These are phyloP conservation scores for Ctenoplectra terminalis DNA, from an alignment of 1,140 invertebrate species.

Conservation along the genomic window DNA sequence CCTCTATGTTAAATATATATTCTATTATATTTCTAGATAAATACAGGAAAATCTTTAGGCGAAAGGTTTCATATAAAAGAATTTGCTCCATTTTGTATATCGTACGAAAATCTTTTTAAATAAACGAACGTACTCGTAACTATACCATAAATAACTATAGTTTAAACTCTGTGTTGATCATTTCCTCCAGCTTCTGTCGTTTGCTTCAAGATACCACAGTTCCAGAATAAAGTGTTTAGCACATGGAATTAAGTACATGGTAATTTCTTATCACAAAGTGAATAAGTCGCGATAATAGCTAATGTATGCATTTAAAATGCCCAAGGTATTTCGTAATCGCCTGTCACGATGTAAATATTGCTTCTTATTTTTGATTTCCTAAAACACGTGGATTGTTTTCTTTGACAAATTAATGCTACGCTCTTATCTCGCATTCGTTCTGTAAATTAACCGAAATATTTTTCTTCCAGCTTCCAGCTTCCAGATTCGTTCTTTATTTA, in stretches of 20 bases:
- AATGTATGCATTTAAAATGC: background rate
- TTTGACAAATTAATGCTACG: too few species aligned
- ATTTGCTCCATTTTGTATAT: background rate
- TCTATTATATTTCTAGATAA: background rate
- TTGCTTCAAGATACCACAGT: background rate
- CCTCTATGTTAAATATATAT: background rate
- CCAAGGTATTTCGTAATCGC: slow-evolving; percentile 6
- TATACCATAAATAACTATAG: background rate
- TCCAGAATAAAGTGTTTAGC: background rate
- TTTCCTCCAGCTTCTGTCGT: background rate
- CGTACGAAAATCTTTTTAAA: background rate
- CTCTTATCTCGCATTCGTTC: too few species aligned
- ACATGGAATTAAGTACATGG: background rate
- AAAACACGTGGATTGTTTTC: background rate
- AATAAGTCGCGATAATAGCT: background rate
- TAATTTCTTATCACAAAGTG: slow-evolving; percentile 9
- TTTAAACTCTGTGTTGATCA: too few species aligned
- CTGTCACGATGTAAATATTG: background rate
- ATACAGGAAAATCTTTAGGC: background rate
- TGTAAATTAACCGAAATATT: too few species aligned
- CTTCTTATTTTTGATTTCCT: background rate
- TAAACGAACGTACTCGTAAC: background rate
- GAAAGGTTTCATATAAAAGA: background rate
- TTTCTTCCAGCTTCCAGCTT: too few species aligned
- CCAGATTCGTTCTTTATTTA: too few species aligned